phyloP scores from a whole-genome alignment of 2,113 vertebrate species.

The Larimichthys polyactis region DNA sequence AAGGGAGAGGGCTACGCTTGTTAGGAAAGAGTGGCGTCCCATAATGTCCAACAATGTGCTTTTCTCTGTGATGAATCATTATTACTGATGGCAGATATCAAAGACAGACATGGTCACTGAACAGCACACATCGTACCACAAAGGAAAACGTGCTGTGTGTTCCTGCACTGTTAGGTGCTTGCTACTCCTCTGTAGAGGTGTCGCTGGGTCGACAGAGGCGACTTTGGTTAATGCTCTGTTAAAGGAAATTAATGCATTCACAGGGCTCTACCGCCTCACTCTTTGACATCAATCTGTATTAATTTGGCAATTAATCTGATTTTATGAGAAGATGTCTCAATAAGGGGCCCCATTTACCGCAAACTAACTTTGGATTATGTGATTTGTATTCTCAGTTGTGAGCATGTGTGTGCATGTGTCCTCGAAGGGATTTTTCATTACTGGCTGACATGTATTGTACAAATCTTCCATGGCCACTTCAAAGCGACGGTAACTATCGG shows the following conservation, averaged over 20 bases:
- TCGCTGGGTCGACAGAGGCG: constrained; percentile 28
- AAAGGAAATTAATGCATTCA: constrained; percentile 62
- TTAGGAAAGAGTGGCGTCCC: constrained; percentile 49
- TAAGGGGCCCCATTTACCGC: constrained; percentile 48
- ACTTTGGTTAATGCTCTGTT: constrained; percentile 65
- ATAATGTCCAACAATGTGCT: constrained; percentile 44
- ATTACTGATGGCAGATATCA: constrained; percentile 65
- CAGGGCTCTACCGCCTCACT: constrained; percentile 41
- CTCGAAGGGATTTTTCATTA: constrained; percentile 4
- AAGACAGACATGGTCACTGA: constrained; percentile 50
- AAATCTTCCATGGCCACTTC: constrained; percentile 19
- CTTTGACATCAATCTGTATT: constrained; percentile 55
- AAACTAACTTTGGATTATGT: constrained; percentile 30
- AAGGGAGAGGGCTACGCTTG: constrained; percentile 36
- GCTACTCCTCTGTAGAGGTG: constrained; percentile 43
- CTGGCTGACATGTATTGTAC: neutral
- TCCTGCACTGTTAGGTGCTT: constrained; percentile 26
- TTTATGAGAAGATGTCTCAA: constrained; percentile 65
- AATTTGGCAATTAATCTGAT: constrained; percentile 76
- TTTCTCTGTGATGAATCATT: constrained; percentile 65
- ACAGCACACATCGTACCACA: constrained; percentile 33
- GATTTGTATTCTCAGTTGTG: constrained; percentile 24
- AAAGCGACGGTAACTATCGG: constrained; percentile 40
- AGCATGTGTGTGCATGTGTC: neutral
- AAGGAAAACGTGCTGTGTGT: constrained; percentile 34